Evolutionary conservation across 2,888 invertebrate species (phyloP).

Genomic region (Aphidius colemani): DNA sequence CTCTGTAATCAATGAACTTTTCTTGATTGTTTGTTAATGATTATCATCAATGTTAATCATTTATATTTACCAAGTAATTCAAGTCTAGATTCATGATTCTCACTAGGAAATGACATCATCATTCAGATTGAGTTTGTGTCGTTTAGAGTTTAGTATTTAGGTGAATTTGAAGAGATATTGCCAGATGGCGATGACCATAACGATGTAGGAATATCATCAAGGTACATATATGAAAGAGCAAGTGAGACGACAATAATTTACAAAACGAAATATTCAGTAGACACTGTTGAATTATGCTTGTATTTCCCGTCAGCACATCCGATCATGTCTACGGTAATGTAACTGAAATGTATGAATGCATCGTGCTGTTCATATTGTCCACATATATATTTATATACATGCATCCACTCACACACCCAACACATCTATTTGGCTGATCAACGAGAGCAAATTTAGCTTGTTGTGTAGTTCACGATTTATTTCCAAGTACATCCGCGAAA

Average conservation of each 20-base stretch:
- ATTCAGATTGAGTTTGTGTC: slow-evolving; percentile 43
- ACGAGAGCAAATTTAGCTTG: too few species aligned
- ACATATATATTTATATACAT: slow-evolving; percentile 15
- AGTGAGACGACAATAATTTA: slow-evolving; percentile 45
- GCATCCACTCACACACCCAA: slow-evolving; percentile 15
- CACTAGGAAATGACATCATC: slow-evolving; percentile 58
- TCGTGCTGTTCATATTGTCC: slow-evolving; percentile 32
- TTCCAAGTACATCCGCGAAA: slow-evolving; percentile 28
- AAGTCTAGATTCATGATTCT: slow-evolving; percentile 47
- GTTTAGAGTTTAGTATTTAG: background rate
- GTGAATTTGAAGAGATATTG: slow-evolving; percentile 19
- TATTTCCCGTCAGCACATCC: slow-evolving; percentile 60
- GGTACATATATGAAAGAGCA: slow-evolving; percentile 27
- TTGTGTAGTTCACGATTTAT: slow-evolving; percentile 26
- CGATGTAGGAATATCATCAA: slow-evolving; percentile 12
- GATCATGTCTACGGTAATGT: slow-evolving; percentile 58
- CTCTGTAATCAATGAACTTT: too few species aligned
- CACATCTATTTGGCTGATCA: slow-evolving; percentile 1
- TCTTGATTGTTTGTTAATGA: too few species aligned
- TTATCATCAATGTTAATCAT: too few species aligned
- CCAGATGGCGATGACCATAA: slow-evolving; percentile 26
- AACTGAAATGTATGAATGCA: slow-evolving; percentile 58
- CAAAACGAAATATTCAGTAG: slow-evolving; percentile 48
- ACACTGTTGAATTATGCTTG: slow-evolving; percentile 58
- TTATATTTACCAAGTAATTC: too few species aligned